phyloP scores from a whole-genome alignment of 2,797 vertebrate species.

The Neosilurus hyrtlii region DNA sequence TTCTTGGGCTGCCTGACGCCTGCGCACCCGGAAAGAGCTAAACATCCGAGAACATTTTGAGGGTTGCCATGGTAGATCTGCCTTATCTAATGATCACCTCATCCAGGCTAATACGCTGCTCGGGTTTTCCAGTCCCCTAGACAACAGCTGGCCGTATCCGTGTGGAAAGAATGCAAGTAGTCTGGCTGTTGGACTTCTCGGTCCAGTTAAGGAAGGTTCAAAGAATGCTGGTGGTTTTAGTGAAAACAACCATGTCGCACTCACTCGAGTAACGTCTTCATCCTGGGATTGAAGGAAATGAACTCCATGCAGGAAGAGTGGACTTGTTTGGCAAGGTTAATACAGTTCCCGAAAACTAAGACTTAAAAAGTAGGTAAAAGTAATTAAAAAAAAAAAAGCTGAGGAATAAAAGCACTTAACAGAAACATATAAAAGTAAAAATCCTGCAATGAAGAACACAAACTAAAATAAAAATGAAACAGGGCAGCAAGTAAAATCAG shows the following conservation, averaged over 20 bases:
- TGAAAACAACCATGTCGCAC: neutral
- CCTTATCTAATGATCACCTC: conserved; percentile 27
- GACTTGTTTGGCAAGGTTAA: neutral
- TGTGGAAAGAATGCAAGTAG: conserved; percentile 22
- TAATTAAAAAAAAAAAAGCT: no score
- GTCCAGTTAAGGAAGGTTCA: neutral
- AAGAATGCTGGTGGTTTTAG: neutral
- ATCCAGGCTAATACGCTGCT: conserved; percentile 8
- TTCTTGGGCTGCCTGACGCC: conserved; percentile 1
- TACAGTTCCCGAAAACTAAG: neutral
- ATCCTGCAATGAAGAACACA: no score
- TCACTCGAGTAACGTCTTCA: neutral
- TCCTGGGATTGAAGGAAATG: neutral
- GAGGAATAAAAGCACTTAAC: no score
- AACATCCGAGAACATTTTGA: conserved; percentile 31
- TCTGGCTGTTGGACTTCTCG: conserved; percentile 4
- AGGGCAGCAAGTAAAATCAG: no score
- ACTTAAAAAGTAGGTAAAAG: no score
- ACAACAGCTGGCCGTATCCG: conserved; percentile 9
- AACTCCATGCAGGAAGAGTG: neutral
- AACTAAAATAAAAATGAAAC: no score
- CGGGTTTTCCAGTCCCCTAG: neutral
- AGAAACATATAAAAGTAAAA: no score
- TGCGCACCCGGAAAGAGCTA: conserved; percentile 7
- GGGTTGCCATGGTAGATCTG: conserved; percentile 43